Conservation (phyloP, 2,888 invertebrate genomes). For the Aphodius sticticus region DNA sequence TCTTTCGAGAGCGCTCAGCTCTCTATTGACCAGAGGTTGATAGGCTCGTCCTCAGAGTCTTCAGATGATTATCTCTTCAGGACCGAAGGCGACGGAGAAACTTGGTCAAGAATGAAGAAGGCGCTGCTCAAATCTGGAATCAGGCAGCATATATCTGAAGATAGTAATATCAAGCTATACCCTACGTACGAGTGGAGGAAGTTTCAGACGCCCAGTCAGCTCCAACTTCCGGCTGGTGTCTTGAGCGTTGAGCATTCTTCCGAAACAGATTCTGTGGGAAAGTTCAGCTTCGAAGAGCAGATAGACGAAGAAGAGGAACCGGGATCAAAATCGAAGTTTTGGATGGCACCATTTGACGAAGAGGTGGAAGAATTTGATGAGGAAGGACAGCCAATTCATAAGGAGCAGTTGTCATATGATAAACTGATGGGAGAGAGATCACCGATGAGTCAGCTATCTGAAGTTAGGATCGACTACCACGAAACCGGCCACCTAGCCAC, state of each 20-base stretch:
- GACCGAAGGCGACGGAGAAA: background rate
- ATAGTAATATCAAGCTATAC: slow-evolving; percentile 24
- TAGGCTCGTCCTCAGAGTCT: background rate
- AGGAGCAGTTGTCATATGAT: background rate
- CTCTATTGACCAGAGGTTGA: background rate
- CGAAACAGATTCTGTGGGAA: background rate
- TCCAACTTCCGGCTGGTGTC: slow-evolving; percentile 7
- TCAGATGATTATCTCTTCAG: slow-evolving; percentile 13
- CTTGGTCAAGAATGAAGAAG: background rate
- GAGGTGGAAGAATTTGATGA: background rate
- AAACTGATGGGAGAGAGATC: background rate
- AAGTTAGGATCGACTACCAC: background rate
- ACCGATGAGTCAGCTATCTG: background rate
- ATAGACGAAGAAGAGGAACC: slow-evolving; percentile 8
- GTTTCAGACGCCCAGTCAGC: background rate
- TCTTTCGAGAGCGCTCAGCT: background rate
- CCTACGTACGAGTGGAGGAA: slow-evolving; percentile 23
- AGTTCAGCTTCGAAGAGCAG: background rate
- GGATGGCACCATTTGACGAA: background rate
- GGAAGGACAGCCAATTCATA: background rate
- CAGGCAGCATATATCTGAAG: slow-evolving; percentile 29
- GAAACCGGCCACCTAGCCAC: background rate
- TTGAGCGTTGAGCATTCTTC: background rate
- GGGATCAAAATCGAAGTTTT: background rate
- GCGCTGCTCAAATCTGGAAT: slow-evolving; percentile 30